Percentiles rank a stretch among this genome's conserved stretches.
Conservation (phyloP, 1,140 invertebrate genomes). For the Hormaphis cornu region DNA sequence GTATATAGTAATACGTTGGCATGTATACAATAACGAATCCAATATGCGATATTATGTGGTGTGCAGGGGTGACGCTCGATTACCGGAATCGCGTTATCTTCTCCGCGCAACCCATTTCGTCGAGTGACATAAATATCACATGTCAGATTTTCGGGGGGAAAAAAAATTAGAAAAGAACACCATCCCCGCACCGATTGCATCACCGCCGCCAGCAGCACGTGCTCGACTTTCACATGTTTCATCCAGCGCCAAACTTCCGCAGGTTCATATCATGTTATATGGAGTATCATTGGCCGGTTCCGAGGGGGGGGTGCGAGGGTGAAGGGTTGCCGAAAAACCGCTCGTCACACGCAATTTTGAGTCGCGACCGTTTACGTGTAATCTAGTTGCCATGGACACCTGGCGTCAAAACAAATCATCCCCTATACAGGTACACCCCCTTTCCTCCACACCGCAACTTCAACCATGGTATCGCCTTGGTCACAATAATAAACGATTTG, state of each 20-base stretch:
- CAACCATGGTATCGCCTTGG: no score
- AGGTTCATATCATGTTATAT: not conserved
- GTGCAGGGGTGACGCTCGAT: not conserved
- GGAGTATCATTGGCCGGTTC: conserved; percentile 8
- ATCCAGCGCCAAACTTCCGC: not conserved
- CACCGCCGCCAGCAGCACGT: not conserved
- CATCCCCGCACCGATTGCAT: not conserved
- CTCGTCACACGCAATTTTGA: conserved; percentile 1
- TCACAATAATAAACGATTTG: conserved; percentile 25
- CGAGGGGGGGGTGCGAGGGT: not conserved
- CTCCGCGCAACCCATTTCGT: not conserved
- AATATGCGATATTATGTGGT: no score
- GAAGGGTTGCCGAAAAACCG: not conserved
- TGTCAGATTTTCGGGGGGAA: conserved; percentile 6
- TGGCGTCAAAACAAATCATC: conserved; percentile 30
- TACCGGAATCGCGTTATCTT: not conserved
- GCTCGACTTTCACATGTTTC: conserved; percentile 14
- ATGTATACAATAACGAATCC: not conserved
- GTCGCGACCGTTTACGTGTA: not conserved
- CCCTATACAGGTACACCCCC: no score
- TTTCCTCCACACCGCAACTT: not conserved
- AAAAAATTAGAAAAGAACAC: conserved; percentile 3
- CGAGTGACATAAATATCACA: conserved; percentile 26
- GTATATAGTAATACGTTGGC: conserved; percentile 1
- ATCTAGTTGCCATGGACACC: conserved; percentile 22